phyloP scores from a whole-genome alignment of 2,888 invertebrate species.

The Lutraria lutraria region DNA sequence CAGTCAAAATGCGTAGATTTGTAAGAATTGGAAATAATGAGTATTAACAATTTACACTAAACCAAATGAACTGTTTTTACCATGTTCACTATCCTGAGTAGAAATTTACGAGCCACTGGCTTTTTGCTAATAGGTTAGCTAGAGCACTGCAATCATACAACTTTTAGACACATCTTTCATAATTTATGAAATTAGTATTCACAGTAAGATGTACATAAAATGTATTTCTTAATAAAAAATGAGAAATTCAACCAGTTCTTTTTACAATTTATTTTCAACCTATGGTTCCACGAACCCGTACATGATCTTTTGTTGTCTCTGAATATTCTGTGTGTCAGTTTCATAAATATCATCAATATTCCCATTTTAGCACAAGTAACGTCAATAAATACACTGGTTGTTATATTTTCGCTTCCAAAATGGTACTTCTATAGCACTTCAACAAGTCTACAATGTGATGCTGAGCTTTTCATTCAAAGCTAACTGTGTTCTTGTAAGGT shows the following conservation, averaged over 20 bases:
- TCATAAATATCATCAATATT: conserved; percentile 16
- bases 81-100: too few relatives aligned
- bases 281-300: conserved; percentile 56
- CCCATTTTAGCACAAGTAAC: conserved; percentile 29
- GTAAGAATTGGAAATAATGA: too few relatives aligned
- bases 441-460: conserved; percentile 53
- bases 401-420: conserved; percentile 56
- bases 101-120: too few relatives aligned
- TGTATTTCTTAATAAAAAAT: neutral
- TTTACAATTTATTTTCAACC: conserved; percentile 48
- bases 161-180: too few relatives aligned
- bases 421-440: conserved; percentile 23
- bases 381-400: neutral
- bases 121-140: too few relatives aligned
- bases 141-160: too few relatives aligned
- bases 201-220: neutral
- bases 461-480: conserved; percentile 97
- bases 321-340: conserved; percentile 44
- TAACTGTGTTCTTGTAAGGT: conserved; percentile 97
- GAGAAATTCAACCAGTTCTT: neutral
- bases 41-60: too few relatives aligned
- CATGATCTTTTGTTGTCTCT: conserved; percentile 27
- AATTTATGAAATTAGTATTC: neutral
- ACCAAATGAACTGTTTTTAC: too few relatives aligned
- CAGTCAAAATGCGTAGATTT: too few relatives aligned